phyloP scores from a whole-genome alignment of 2,888 invertebrate species.

The Nomada lathburiana region DNA sequence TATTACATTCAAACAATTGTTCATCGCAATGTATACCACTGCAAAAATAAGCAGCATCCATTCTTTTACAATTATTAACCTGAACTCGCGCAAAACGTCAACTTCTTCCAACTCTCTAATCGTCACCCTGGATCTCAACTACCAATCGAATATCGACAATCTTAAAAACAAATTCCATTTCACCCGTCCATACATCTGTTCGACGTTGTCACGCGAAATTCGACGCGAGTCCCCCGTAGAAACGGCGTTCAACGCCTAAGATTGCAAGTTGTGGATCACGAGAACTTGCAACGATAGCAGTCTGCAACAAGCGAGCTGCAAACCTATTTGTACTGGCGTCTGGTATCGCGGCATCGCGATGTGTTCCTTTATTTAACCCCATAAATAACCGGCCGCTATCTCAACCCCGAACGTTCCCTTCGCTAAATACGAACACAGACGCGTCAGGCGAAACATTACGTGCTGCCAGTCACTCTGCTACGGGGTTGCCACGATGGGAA shows the following conservation, averaged over 20 bases:
- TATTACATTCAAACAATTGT: too few relatives aligned
- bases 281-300: slow-evolving; percentile 75
- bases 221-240: slow-evolving; percentile 18
- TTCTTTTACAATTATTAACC: too few relatives aligned
- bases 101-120: too few relatives aligned
- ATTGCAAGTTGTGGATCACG: slow-evolving; percentile 71
- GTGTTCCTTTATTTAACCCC: slow-evolving; percentile 82
- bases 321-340: slow-evolving; percentile 78
- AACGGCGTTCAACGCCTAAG: slow-evolving; percentile 60
- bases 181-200: background rate
- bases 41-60: too few relatives aligned
- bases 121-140: too few relatives aligned
- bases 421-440: slow-evolving; percentile 57
- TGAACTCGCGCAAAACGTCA: too few relatives aligned
- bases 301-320: slow-evolving; percentile 70
- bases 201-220: slow-evolving; percentile 14
- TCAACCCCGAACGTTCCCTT: slow-evolving; percentile 71
- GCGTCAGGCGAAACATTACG: slow-evolving; percentile 67
- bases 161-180: background rate
- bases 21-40: too few relatives aligned
- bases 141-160: background rate
- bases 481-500: slow-evolving; percentile 59
- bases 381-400: slow-evolving; percentile 82
- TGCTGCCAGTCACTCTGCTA: slow-evolving; percentile 70
- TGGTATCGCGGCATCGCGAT: slow-evolving; percentile 79